phyloP scores from a whole-genome alignment of 2,888 invertebrate genomes.

The Drosophila affinis region DNA sequence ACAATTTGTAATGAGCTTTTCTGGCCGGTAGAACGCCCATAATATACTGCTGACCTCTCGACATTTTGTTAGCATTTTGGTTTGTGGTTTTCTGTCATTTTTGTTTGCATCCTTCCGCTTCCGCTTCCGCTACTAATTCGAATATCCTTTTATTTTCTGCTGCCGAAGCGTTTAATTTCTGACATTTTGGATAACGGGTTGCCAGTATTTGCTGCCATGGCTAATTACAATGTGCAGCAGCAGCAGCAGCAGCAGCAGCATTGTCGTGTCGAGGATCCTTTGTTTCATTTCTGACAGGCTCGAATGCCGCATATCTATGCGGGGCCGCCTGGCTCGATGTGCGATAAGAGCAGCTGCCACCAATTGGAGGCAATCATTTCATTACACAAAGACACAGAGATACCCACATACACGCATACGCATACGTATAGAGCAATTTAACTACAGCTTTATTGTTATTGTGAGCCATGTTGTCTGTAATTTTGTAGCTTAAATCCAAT shows the following conservation, averaged over 20 bases:
- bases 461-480: conserved; percentile 70
- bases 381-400: conserved; percentile 39
- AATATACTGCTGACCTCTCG: neutral
- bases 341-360: conserved; percentile 56
- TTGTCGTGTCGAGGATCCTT: conserved; percentile 24
- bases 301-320: conserved; percentile 26
- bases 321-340: conserved; percentile 13
- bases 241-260: neutral
- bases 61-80: conserved; percentile 7
- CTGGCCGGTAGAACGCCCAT: neutral
- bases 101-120: conserved; percentile 23
- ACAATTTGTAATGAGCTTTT: neutral
- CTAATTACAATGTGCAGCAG: conserved; percentile 64
- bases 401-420: conserved; percentile 9
- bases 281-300: conserved; percentile 56
- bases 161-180: conserved; percentile 52
- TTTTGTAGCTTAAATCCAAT: conserved; percentile 75
- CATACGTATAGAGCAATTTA: conserved; percentile 41
- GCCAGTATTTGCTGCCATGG: conserved; percentile 45
- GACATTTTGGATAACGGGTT: conserved; percentile 37
- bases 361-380: conserved; percentile 65
- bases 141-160: conserved; percentile 38
- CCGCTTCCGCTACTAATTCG: conserved; percentile 24
- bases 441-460: conserved; percentile 73
- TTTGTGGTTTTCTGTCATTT: conserved; percentile 44